Percentiles rank a stretch among this genome's conserved stretches.
phyloP scores from a whole-genome alignment of 2,113 vertebrate genomes.

The Isichthys henryi region DNA sequence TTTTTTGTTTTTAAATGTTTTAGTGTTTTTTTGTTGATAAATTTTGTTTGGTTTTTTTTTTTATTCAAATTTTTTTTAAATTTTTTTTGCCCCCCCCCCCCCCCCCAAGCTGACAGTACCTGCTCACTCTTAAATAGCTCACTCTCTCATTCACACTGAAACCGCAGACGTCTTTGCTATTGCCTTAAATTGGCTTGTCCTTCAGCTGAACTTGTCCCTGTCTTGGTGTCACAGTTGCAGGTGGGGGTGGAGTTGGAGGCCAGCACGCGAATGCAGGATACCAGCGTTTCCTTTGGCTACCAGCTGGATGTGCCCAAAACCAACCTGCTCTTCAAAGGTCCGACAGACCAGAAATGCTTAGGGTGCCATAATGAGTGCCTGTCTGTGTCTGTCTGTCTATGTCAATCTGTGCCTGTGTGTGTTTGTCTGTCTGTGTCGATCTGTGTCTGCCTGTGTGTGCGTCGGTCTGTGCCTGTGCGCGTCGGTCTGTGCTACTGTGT shows the following conservation, averaged over 20 bases:
- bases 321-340: slow-evolving; percentile 81
- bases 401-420: no score
- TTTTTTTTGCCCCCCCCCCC: no score
- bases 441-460: no score
- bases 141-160: background rate
- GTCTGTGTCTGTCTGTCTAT: no score
- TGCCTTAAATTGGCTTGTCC: background rate
- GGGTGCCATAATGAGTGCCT: background rate
- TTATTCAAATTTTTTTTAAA: no score
- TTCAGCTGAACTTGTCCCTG: background rate
- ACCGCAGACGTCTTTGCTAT: background rate
- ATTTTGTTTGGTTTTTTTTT: no score
- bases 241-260: slow-evolving; percentile 81
- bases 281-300: slow-evolving; percentile 75
- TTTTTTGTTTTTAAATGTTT: no score
- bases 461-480: no score
- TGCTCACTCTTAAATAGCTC: background rate
- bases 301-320: slow-evolving; percentile 81
- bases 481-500: no score
- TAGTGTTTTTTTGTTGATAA: no score
- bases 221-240: slow-evolving; percentile 62
- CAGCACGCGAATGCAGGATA: slow-evolving; percentile 75
- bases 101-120: background rate
- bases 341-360: rapidly evolving
- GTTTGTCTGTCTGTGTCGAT: no score